phyloP scores from a whole-genome alignment of 2,113 vertebrate species.

The Melanerpes aurifrons region DNA sequence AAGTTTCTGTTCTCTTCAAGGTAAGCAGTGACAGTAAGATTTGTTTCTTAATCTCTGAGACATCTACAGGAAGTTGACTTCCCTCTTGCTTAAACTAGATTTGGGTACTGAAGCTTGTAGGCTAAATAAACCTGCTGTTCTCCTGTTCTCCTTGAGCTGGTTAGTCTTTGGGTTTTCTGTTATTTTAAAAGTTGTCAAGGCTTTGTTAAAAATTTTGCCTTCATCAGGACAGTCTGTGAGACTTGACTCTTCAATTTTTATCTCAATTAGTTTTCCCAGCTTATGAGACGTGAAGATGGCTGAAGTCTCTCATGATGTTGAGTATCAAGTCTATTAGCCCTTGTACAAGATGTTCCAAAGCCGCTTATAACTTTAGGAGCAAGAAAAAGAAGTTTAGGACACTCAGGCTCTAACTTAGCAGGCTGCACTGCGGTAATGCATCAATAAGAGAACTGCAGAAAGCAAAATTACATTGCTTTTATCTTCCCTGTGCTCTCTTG shows the following conservation, averaged over 20 bases:
- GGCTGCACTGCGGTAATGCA: neutral
- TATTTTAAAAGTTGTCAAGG: neutral
- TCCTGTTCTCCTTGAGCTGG: neutral
- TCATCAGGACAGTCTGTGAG: neutral
- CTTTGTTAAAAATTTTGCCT: neutral
- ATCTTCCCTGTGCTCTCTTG: neutral
- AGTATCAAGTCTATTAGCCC: neutral
- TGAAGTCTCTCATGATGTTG: neutral
- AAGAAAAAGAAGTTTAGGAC: neutral
- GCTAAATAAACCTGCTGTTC: neutral
- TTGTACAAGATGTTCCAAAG: neutral
- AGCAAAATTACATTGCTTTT: slow-evolving; percentile 23
- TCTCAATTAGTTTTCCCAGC: neutral
- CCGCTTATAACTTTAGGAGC: neutral
- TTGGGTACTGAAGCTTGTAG: neutral
- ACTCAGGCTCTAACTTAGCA: neutral
- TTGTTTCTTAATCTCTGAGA: neutral
- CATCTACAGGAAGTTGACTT: neutral
- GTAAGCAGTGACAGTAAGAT: neutral
- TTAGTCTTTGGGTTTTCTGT: neutral
- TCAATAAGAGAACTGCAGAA: neutral
- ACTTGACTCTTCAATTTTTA: neutral
- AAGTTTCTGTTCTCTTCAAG: neutral
- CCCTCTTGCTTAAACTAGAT: neutral
- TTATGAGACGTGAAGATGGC: neutral